Evolutionary conservation across 2,113 vertebrate species (phyloP), one percentile per base, ranked within the genome.

Genomic region (Indicator maculatus): DNA sequence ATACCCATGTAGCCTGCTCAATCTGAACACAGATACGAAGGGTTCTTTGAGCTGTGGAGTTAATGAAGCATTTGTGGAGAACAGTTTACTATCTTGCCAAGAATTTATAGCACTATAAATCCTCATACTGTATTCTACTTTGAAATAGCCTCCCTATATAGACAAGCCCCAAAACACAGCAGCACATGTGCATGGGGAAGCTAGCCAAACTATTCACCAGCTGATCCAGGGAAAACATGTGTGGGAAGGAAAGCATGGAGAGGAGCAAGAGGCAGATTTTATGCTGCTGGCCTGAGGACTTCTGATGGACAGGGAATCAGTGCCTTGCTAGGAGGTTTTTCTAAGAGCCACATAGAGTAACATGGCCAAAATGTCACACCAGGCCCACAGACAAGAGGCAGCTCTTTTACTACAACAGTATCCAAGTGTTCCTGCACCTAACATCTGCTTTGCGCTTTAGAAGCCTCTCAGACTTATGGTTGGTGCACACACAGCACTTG

Each of bases 101-200:
- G 76, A 83, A 72, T 92, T 86, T 74, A 94, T 36, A 88, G 83
- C 83, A 30, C 72, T 64, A 81, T 86, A 93, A 93, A 93, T 93
- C 64, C 75, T 92, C 65, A 30, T 8, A 23, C 33, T 41, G 41
- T 71, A 64, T 80, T 80, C 91, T 83, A 66, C 69, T 83, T 75
- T 88, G 88, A 86, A 93, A 92, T 44, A 74, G 71, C 13, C 19
- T 65, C 65, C 60, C 27, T 5, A 27, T 17, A 53, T 1, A 58
- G 36, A 80, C 50, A 66, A 92, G 56, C 21, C 65, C 44, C 8
- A 6, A 20, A 63, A 69, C 0, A 0, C 23, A 56, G 36, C 21
- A 61, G 55, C 27, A 84, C n/a, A 23, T 4, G 36, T n/a, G 63
- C 69, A 9, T 4, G 18, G 45, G 39, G 45, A 82, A 82, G 21